Conservation (phyloP, 37 sponge, comb jelly and placozoan genomes). For the Chondrosia reniformis region DNA sequence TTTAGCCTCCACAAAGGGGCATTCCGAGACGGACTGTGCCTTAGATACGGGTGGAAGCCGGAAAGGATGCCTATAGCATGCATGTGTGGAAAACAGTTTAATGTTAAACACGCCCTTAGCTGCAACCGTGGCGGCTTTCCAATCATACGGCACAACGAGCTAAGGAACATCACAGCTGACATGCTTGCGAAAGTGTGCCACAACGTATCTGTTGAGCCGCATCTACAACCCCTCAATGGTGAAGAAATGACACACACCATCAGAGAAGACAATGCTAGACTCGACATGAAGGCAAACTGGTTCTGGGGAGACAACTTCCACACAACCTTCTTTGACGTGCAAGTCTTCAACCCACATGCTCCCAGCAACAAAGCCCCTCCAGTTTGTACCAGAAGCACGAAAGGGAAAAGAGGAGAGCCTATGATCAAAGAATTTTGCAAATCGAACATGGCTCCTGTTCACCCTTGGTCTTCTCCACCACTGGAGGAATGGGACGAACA, state of each 20-base stretch:
- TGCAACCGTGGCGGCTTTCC: conserved; percentile 1
- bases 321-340: background rate
- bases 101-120: conserved; percentile 13
- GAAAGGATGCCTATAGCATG: background rate
- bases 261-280: conserved; percentile 20
- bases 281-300: conserved; percentile 2
- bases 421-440: conserved; percentile 5
- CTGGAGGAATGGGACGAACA: conserved; percentile 10
- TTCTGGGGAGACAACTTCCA: conserved; percentile 21
- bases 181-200: background rate
- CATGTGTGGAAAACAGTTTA: background rate
- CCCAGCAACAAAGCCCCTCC: conserved; percentile 21
- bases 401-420: conserved; percentile 20
- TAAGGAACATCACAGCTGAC: background rate
- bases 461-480: conserved; percentile 11
- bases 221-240: conserved; percentile 2
- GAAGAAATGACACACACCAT: conserved; percentile 5
- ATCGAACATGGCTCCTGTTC: conserved; percentile 12
- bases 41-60: conserved; percentile 11
- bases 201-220: background rate
- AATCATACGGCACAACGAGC: background rate
- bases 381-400: conserved; percentile 16
- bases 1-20: conserved; percentile 9
- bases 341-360: conserved; percentile 12
- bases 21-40: conserved; percentile 1